phyloP scores from a whole-genome alignment of 2,888 invertebrate species.

The Onchidella celtica region DNA sequence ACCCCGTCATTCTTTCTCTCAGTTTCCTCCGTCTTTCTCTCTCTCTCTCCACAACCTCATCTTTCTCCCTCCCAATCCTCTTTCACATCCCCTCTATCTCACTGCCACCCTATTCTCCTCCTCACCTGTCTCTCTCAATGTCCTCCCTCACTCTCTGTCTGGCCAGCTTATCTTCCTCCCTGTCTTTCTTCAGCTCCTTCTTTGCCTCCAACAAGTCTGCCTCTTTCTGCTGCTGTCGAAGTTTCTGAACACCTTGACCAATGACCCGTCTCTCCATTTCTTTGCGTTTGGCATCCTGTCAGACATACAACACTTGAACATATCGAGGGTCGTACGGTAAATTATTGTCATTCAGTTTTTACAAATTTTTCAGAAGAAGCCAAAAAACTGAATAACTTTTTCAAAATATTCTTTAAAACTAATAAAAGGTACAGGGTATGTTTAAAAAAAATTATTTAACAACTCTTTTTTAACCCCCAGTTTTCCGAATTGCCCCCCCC shows the following conservation, averaged over 20 bases:
- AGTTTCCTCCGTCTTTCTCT: too few species aligned
- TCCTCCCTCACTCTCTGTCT: conserved; percentile 90
- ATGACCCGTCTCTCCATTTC: conserved; percentile 88
- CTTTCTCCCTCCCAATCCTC: not conserved
- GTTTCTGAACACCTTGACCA: conserved; percentile 86
- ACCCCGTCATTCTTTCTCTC: too few species aligned
- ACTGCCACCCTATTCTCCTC: not conserved
- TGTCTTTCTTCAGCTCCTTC: conserved; percentile 89
- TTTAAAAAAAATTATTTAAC: too few species aligned
- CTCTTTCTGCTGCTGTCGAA: conserved; percentile 88
- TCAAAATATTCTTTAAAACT: not conserved
- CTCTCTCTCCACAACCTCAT: not conserved
- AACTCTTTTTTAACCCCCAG: too few species aligned
- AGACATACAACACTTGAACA: not conserved
- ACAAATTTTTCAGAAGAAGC: too few species aligned
- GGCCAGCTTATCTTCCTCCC: conserved; percentile 87
- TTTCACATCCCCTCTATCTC: not conserved
- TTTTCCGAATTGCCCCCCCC: too few species aligned
- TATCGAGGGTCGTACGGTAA: not conserved
- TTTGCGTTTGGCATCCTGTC: conserved; percentile 80
- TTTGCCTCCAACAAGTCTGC: conserved; percentile 87
- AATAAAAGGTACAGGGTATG: too few species aligned
- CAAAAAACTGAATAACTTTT: not conserved
- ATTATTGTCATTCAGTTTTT: too few species aligned
- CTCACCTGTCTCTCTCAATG: conserved; percentile 89